Percentiles rank a stretch among this genome's conserved stretches.
Conservation (phyloP, 2,113 vertebrate species). For the Myotis yumanensis region DNA sequence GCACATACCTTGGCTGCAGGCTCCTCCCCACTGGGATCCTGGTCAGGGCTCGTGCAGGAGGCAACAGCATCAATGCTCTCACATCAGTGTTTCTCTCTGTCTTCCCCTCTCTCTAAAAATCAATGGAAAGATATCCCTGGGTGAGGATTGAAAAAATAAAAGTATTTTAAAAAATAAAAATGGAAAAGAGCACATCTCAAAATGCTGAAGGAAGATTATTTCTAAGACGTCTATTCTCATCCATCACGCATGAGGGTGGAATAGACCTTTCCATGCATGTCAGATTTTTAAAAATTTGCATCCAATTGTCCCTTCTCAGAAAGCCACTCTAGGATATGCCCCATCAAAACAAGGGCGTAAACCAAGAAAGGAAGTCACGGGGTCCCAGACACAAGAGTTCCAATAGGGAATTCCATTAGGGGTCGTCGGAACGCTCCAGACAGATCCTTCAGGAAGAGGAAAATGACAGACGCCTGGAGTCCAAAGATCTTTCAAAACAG, state of each 20-base stretch:
- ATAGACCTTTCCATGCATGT: background rate
- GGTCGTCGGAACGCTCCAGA: rapidly evolving
- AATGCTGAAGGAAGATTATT: background rate
- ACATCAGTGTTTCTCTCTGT: too few relatives aligned
- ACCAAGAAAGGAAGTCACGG: background rate
- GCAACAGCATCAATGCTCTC: too few relatives aligned
- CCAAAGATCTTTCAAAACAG: background rate
- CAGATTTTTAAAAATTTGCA: background rate
- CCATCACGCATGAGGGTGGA: background rate
- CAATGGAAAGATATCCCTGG: too few relatives aligned
- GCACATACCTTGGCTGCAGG: too few relatives aligned
- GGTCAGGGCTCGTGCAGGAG: too few relatives aligned
- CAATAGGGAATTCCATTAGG: background rate
- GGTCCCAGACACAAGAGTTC: background rate
- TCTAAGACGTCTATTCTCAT: background rate
- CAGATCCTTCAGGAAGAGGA: background rate
- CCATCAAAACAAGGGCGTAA: background rate
- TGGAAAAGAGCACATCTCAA: background rate
- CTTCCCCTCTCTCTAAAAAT: too few relatives aligned
- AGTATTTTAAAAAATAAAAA: background rate
- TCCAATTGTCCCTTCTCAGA: background rate
- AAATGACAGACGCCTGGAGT: background rate
- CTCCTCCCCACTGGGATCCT: too few relatives aligned
- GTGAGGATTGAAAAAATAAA: too few relatives aligned
- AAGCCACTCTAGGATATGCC: background rate